Conservation (phyloP, 1,140 invertebrate genomes). For the Amyelois transitella region DNA sequence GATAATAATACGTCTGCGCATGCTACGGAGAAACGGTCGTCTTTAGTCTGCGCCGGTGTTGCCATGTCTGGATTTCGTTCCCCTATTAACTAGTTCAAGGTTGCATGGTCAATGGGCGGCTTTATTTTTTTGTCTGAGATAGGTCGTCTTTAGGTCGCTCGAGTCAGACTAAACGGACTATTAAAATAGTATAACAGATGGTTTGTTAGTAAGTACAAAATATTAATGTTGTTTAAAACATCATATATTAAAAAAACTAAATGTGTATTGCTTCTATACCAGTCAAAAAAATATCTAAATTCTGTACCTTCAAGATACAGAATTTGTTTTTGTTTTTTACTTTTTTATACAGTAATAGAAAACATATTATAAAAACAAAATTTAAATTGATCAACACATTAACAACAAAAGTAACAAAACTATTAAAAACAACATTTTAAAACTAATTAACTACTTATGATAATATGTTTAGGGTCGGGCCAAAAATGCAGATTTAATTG, state of each 20-base stretch:
- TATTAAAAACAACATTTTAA: slow-evolving; percentile 36
- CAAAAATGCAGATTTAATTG: slow-evolving; percentile 55
- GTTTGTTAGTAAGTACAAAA: not conserved
- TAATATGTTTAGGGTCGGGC: slow-evolving; percentile 45
- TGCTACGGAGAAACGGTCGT: slow-evolving; percentile 44
- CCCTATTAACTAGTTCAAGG: slow-evolving; percentile 70
- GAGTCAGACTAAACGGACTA: slow-evolving; percentile 43
- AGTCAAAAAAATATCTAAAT: too few relatives aligned
- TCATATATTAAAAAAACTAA: too few relatives aligned
- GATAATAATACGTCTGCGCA: slow-evolving; percentile 67
- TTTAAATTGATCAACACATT: not conserved
- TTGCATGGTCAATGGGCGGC: slow-evolving; percentile 53
- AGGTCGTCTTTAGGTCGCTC: slow-evolving; percentile 61
- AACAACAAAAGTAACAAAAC: slow-evolving; percentile 34
- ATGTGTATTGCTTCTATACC: too few relatives aligned
- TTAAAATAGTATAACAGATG: not conserved
- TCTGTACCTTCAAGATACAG: too few relatives aligned
- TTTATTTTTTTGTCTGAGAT: slow-evolving; percentile 57
- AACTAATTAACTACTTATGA: slow-evolving; percentile 62
- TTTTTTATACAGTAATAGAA: too few relatives aligned
- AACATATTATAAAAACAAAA: not conserved
- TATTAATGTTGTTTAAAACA: not conserved
- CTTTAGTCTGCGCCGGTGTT: slow-evolving; percentile 55
- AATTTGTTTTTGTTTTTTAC: too few relatives aligned
- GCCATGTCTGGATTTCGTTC: slow-evolving; percentile 53